These are phyloP conservation scores for Caenorhabditis uteleia DNA, from an alignment of 2,888 invertebrate genomes.

Conservation along the genomic window DNA sequence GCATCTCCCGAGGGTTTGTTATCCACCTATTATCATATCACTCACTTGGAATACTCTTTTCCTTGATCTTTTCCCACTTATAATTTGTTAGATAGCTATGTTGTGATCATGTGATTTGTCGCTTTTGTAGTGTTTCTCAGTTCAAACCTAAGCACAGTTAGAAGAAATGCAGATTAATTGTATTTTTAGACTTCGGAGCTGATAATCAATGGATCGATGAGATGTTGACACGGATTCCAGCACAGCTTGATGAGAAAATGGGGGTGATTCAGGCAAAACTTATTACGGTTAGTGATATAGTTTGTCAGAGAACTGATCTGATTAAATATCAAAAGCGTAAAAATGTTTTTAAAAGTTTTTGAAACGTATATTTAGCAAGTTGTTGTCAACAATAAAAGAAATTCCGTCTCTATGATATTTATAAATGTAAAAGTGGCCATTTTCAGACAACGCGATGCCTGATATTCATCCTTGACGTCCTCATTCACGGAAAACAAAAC, in stretches of 20 bases:
- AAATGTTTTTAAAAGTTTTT: neutral
- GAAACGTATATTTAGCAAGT: too few species aligned
- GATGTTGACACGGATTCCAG: conserved; percentile 4
- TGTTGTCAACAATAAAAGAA: neutral
- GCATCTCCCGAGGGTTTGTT: conserved; percentile 39
- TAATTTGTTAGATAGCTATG: too few species aligned
- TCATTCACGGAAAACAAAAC: neutral
- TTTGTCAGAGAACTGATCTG: neutral
- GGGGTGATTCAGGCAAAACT: too few species aligned
- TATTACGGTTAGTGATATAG: too few species aligned
- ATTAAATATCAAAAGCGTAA: neutral
- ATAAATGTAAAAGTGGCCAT: too few species aligned
- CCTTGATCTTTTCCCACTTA: too few species aligned
- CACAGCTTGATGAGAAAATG: conserved; percentile 1
- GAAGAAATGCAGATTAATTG: too few species aligned
- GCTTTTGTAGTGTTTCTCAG: too few species aligned
- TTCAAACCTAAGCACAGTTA: too few species aligned
- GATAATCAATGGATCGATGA: conserved; percentile 7
- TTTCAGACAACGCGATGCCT: neutral
- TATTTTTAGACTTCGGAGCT: conserved; percentile 1
- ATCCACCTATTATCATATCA: too few species aligned
- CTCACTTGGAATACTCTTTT: too few species aligned
- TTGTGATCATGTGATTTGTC: neutral
- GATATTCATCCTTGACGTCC: neutral
- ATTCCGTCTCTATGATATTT: too few species aligned